These are phyloP conservation scores for Cossypha caffra DNA, from an alignment of 2,797 vertebrate genomes.

Conservation along the genomic window DNA sequence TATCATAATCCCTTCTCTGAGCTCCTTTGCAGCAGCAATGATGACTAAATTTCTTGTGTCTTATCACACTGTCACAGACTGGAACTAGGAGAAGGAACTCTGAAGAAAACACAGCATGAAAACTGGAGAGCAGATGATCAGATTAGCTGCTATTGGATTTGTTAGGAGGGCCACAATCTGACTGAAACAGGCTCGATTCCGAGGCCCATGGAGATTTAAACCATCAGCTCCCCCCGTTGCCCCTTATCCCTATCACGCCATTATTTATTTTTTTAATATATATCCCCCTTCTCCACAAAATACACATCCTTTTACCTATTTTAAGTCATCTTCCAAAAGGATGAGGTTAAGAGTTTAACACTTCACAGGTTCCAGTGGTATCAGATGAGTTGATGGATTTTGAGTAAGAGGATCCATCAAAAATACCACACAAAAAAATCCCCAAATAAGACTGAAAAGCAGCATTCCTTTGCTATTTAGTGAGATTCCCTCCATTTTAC, in stretches of 20 bases:
- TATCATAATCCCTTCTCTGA: constrained; percentile 95
- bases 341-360: constrained; percentile 80
- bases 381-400: constrained; percentile 77
- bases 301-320: constrained; percentile 75
- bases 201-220: constrained; percentile 85
- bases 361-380: constrained; percentile 78
- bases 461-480: not conserved
- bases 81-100: constrained; percentile 91
- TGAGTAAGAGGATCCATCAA: constrained; percentile 21
- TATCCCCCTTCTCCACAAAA: constrained; percentile 64
- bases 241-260: constrained; percentile 18
- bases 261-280: constrained; percentile 35
- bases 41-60: constrained; percentile 99
- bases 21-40: constrained; percentile 88
- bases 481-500: not conserved
- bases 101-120: constrained; percentile 93
- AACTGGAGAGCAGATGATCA: constrained; percentile 92
- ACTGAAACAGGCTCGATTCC: constrained; percentile 87
- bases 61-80: constrained; percentile 98
- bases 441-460: constrained; percentile 5
- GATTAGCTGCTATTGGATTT: constrained; percentile 95
- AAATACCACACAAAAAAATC: not conserved
- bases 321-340: constrained; percentile 77
- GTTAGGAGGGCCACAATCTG: constrained; percentile 90
- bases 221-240: constrained; percentile 56